Evolutionary conservation across 2,797 vertebrate species (phyloP).

Genomic region (Schizopygopsis malacanthus): DNA sequence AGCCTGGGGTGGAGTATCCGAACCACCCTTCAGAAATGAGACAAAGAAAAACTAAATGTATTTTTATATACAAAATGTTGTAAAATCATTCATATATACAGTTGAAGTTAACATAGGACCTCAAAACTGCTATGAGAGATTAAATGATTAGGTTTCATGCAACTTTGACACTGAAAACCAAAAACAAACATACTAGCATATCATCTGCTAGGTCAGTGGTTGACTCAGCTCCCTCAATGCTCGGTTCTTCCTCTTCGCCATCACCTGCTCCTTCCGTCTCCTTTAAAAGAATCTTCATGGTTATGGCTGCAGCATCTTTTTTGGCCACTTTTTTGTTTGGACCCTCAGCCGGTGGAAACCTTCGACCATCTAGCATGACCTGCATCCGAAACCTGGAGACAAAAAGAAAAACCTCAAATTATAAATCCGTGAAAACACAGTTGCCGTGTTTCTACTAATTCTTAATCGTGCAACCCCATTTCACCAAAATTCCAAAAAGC

Average conservation of each 20-base stretch:
- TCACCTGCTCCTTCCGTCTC: constrained; percentile 77
- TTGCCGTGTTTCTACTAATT: not conserved
- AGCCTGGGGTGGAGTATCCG: constrained; percentile 71
- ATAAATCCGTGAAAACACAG: not conserved
- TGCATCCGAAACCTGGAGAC: constrained; percentile 91
- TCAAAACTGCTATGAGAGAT: not conserved
- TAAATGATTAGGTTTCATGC: not conserved
- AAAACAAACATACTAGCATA: constrained; percentile 55
- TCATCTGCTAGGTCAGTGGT: constrained; percentile 66
- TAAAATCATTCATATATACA: not conserved
- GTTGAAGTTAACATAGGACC: not conserved
- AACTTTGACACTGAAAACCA: not conserved
- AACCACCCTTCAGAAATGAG: constrained; percentile 39
- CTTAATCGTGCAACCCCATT: not conserved
- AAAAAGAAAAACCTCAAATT: constrained; percentile 7
- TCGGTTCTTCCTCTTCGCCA: constrained; percentile 55
- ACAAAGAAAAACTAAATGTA: not conserved
- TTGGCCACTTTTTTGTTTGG: constrained; percentile 95
- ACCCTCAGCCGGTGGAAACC: constrained; percentile 90
- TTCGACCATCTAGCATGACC: constrained; percentile 87
- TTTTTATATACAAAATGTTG: not conserved
- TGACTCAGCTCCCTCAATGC: constrained; percentile 11
- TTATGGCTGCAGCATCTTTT: constrained; percentile 90
- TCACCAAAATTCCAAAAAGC: not conserved
- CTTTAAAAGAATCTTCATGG: constrained; percentile 83